Evolutionary conservation across 1,140 invertebrate species (phyloP), one percentile per base, ranked within the genome.

Genomic region (Caerostris extrusa): DNA sequence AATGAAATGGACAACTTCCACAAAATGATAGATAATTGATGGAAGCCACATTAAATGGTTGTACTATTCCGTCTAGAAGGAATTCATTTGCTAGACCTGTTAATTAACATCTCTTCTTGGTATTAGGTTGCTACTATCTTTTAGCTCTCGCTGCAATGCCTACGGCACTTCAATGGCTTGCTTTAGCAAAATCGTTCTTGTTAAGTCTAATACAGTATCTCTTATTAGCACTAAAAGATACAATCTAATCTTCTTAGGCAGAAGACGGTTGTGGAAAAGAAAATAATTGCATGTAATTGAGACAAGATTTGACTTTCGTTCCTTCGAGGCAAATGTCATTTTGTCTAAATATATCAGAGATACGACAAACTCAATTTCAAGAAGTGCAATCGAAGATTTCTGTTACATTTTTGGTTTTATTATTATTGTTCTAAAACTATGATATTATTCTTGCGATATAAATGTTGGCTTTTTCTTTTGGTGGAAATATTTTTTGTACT

Each of bases 231-330:
- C 61, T 67, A n/a, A 67, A 67, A n/a, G 17, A n/a, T n/a, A 14
- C 61, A 67, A 67, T n/a, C 61, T 67, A 67, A 67, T 67, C 61
- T 67, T 17, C 61, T 67, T 67, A n/a, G 61, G n/a, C 61, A 67
- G 61, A 67, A 67, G 61, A 67, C n/a, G 61, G n/a, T 17, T 64
- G 61, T 67, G 17, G 61, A 67, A 67, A 56, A 60, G 55, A 58
- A 86, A 53, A 86, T 57, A 86, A 86, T 86, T 14, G 7, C 83
- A 86, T 56, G 83, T 34, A 57, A 34, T 86, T 2, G 71, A 81
- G 50, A 81, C 71, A 34, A 81, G 71, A 81, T 5, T 50, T 50
- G 50, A 53, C 71, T 81, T 17, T 64, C 61, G 17, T 64, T 64
- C 7, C 17, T 17, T 19, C 5, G 50, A 81, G 71, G 71, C 19